These are phyloP conservation scores for Aporophyla nigra DNA, from an alignment of 2,888 invertebrate genomes.

Conservation along the genomic window DNA sequence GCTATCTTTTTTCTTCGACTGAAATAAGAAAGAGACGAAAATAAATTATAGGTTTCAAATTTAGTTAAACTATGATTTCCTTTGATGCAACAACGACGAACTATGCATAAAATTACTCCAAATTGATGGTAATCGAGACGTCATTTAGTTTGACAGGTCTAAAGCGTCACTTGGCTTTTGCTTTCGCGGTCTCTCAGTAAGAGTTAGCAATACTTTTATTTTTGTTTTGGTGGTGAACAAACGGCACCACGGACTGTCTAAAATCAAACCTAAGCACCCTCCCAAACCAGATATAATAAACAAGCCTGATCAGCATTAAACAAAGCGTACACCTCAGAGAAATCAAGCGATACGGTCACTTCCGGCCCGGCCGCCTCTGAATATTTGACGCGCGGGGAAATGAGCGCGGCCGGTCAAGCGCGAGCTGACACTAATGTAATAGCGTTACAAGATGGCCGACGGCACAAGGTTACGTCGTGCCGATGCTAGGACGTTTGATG, in stretches of 20 bases:
- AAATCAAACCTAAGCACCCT: not conserved
- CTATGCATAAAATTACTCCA: no score
- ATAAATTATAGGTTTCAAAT: no score
- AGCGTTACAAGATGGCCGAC: slow-evolving; percentile 46
- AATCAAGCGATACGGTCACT: slow-evolving; percentile 65
- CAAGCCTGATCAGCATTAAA: slow-evolving; percentile 50
- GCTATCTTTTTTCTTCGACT: no score
- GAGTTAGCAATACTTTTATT: no score
- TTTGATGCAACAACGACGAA: no score
- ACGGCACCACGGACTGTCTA: not conserved
- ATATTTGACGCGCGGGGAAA: slow-evolving; percentile 70
- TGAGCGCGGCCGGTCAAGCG: slow-evolving; percentile 65
- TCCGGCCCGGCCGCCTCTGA: slow-evolving; percentile 62
- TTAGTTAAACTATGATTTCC: no score
- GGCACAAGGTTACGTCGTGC: slow-evolving; percentile 39
- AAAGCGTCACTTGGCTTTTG: no score
- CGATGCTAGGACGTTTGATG: not conserved
- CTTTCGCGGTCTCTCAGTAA: no score
- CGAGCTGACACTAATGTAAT: slow-evolving; percentile 57
- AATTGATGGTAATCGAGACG: no score
- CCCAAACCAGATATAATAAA: slow-evolving; percentile 45
- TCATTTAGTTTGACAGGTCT: no score
- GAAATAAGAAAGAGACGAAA: no score
- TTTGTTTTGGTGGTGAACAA: no score
- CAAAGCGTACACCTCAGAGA: slow-evolving; percentile 66